These are phyloP conservation scores for Limnephilus auricula DNA, from an alignment of 2,888 invertebrate genomes.

Conservation along the genomic window DNA sequence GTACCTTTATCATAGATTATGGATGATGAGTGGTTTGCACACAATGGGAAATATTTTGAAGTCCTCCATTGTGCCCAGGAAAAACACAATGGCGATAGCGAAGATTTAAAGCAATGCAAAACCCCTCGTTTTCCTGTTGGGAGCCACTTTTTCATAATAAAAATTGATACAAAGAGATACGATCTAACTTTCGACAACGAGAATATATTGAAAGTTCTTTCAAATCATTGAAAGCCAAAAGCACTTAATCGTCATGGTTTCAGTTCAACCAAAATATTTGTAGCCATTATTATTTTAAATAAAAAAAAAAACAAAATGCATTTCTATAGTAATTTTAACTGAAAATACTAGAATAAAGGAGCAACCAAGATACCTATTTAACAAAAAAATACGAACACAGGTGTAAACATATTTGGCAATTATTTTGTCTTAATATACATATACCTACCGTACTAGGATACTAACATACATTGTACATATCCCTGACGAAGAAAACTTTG, in stretches of 20 bases:
- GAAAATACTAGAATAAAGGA: too few species aligned
- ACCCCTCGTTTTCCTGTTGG: slow-evolving; percentile 28
- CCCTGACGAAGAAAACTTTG: too few species aligned
- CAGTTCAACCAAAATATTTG: background rate
- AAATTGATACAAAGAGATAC: background rate
- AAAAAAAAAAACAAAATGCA: too few species aligned
- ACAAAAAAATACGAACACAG: too few species aligned
- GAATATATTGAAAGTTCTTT: background rate
- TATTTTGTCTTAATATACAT: too few species aligned
- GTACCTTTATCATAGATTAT: slow-evolving; percentile 40
- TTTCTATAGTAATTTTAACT: too few species aligned
- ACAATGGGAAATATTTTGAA: slow-evolving; percentile 37
- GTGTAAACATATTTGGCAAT: too few species aligned
- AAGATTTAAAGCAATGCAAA: slow-evolving; percentile 48
- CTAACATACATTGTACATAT: too few species aligned
- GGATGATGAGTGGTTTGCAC: slow-evolving; percentile 45
- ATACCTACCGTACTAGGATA: too few species aligned
- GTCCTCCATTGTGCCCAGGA: slow-evolving; percentile 22
- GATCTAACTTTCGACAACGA: background rate
- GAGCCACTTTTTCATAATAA: background rate
- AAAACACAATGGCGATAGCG: slow-evolving; percentile 39
- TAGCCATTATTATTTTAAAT: too few species aligned
- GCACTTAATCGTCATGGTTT: background rate
- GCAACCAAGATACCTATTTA: too few species aligned
- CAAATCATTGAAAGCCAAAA: background rate